These are phyloP conservation scores for Aulostomus chinensis DNA, from an alignment of 2,797 vertebrate species.

Conservation along the genomic window DNA sequence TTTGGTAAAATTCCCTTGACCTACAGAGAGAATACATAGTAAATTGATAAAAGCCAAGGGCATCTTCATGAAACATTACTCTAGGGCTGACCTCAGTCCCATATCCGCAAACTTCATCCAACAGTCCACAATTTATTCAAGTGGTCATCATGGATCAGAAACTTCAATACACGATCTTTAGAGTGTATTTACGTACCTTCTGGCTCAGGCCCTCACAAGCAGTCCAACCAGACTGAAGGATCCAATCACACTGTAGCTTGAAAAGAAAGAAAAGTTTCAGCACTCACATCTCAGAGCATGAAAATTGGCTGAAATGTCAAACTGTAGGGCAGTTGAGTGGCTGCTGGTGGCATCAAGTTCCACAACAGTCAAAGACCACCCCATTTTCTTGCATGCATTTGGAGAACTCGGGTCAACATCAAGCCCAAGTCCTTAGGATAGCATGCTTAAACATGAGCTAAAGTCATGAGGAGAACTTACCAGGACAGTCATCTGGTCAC, in stretches of 20 bases:
- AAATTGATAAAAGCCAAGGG: too few relatives aligned
- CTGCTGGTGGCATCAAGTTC: slow-evolving; percentile 75
- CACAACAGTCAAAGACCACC: slow-evolving; percentile 88
- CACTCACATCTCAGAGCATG: too few relatives aligned
- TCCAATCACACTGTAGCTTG: too few relatives aligned
- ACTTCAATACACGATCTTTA: too few relatives aligned
- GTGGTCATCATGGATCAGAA: slow-evolving; percentile 87
- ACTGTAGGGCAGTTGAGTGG: slow-evolving; percentile 90
- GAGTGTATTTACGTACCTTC: slow-evolving; percentile 21
- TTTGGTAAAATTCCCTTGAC: too few relatives aligned
- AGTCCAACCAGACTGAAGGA: too few relatives aligned
- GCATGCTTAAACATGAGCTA: slow-evolving; percentile 66
- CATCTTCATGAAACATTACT: too few relatives aligned
- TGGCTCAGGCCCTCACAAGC: not conserved
- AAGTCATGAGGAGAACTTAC: not conserved
- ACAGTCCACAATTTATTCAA: slow-evolving; percentile 75
- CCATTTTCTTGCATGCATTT: slow-evolving; percentile 86
- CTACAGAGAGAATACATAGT: too few relatives aligned
- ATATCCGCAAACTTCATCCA: slow-evolving; percentile 99
- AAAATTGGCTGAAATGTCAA: not conserved
- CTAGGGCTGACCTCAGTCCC: slow-evolving; percentile 90
- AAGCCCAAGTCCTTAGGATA: slow-evolving; percentile 84
- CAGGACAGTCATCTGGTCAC: not conserved
- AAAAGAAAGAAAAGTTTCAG: too few relatives aligned
- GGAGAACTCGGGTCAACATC: slow-evolving; percentile 82